Evolutionary conservation across 2,797 vertebrate species (phyloP).

Genomic region (Champsocephalus gunnari): DNA sequence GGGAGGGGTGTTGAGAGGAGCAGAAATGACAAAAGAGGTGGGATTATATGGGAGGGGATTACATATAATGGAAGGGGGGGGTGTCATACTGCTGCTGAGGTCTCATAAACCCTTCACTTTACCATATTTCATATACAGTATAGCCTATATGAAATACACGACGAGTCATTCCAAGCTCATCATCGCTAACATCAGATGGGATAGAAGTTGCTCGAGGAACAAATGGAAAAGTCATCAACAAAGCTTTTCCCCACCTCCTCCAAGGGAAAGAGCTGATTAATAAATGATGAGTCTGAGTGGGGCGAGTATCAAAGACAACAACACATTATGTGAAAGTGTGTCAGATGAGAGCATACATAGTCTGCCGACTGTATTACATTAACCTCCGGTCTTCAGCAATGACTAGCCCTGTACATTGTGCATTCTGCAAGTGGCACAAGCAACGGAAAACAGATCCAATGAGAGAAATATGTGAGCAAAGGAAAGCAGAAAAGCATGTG

Average conservation of each 20-base stretch:
- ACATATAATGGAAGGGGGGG: slow-evolving; percentile 12
- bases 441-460: background rate
- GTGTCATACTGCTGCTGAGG: slow-evolving; percentile 13
- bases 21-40: slow-evolving; percentile 68
- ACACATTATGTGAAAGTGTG: slow-evolving; percentile 34
- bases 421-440: background rate
- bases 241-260: slow-evolving; percentile 34
- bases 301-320: slow-evolving; percentile 37
- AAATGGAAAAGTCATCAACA: slow-evolving; percentile 66
- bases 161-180: slow-evolving; percentile 41
- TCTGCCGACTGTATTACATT: background rate
- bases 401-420: background rate
- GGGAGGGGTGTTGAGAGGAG: slow-evolving; percentile 61
- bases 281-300: slow-evolving; percentile 57
- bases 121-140: background rate
- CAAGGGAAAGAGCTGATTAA: slow-evolving; percentile 27
- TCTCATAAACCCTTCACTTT: slow-evolving; percentile 12
- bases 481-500: background rate
- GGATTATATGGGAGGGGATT: slow-evolving; percentile 75
- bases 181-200: background rate
- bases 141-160: slow-evolving; percentile 2
- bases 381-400: slow-evolving; percentile 1
- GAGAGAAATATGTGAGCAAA: background rate
- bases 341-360: background rate
- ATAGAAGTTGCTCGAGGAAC: background rate